Base-by-base conservation (phyloP, 2,888 invertebrate species). In the Diabrotica balteata region DNA sequence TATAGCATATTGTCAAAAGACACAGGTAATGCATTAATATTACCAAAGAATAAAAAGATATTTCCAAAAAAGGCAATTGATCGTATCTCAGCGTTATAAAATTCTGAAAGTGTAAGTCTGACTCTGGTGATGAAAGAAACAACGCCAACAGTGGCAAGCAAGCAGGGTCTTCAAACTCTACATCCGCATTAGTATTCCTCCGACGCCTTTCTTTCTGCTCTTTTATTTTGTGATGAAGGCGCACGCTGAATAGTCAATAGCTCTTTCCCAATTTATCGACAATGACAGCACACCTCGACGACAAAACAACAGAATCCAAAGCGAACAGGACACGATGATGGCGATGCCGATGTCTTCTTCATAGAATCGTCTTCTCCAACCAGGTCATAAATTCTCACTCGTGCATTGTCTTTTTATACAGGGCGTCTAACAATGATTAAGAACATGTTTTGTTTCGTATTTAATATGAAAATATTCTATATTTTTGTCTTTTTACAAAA, bases 201-300 rank as follows among this genome's bases (percentile, higher is more conserved):
- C 32, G 54, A 61, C 69, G 62, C 32, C 53, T 59, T 61, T 68
- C 64, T 70, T 77, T 72, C 73, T 79, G 78, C 77, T 79, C 78
- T 79, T 79, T 78, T 79, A 79, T 79, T 79, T 79, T 77, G 77
- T 78, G 78, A 79, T 79, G 78, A 78, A 67, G 75, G 66, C 72
- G 68, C 73, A 60, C 55, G 68, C 68, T 76, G 78, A 75, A 79
- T 79, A 78, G 68, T 67, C 75, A 78, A 78, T 78, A 67, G 70
- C 63, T 73, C 75, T 78, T 77, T 77, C 77, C 77, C 76, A 78
- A 78, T 78, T 77, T 72, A 70, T 75, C 63, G 63, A 63, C 63
- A 59, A 42, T 52, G 61, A 61, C 61, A 63, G 58, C 50, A 44
- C 43, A 63, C 57, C 54, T 74, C 73, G 70, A 52, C 65, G 63